Evolutionary conservation across 2,888 invertebrate species (phyloP), one percentile per base, ranked within the genome.

Genomic region (Xiphydria camelus): DNA sequence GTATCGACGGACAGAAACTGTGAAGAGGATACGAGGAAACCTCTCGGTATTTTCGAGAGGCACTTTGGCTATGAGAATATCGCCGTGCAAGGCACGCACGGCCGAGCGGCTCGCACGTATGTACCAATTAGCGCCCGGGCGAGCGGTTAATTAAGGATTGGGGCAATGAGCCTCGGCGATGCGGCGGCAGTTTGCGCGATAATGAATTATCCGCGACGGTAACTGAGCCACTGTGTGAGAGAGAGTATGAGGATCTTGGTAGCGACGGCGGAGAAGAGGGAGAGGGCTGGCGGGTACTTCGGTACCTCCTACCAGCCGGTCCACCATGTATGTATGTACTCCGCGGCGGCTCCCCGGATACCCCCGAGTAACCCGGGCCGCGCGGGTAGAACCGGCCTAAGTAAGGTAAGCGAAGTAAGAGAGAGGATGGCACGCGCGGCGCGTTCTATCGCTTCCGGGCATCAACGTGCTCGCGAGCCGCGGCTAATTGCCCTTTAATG

Each of bases 401-500:
- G 34, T 29, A 19, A 47, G 45, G 47, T 47, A 54, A 54, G 41
- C 23, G 33, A 35, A 39, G 41, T 38, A 49, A 51, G 45, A 45
- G 43, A 47, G 54, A 69, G 68, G 68, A 70, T 70, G 70, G 71
- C 71, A 71, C 71, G 71, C 71, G 70, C 71, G 64, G 63, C 60
- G 55, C 57, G 66, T 70, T 70, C 70, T 71, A 71, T 71, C 71
- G 68, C 71, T 71, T 71, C 71, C 71, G 70, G 71, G 70, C 71
- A 71, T 71, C 71, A 71, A 65, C 61, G 70, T 71, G 71, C 70
- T 71, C 71, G 71, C 67, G 63, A 70, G 67, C 69, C 70, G 71
- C 71, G 63, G 70, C 70, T 71, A 71, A 71, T 71, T 71, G 71
- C 70, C 66, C 68, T 69, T 70, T 71, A 71, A 71, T 71, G 70